These are phyloP conservation scores for Parapsyche elsis DNA, from an alignment of 1,140 invertebrate species.

Conservation along the genomic window DNA sequence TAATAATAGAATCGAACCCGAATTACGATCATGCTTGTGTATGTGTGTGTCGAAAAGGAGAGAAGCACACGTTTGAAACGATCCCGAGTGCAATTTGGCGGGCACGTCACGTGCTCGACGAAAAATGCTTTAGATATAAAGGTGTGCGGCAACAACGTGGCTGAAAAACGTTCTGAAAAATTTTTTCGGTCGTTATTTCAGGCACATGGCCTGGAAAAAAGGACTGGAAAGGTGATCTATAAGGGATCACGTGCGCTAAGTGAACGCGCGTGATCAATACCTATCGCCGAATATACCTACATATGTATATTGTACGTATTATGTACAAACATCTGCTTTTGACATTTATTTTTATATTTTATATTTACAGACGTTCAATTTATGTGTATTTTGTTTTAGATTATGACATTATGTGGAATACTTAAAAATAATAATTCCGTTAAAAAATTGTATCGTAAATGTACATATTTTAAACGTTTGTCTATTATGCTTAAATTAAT, in stretches of 20 bases:
- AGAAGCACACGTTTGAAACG: background rate
- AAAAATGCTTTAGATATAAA: slow-evolving; percentile 9
- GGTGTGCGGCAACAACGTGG: slow-evolving; percentile 5
- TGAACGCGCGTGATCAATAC: background rate
- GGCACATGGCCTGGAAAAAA: background rate
- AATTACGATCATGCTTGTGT: background rate
- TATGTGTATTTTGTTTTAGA: no score
- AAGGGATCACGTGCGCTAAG: background rate
- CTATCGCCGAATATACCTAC: no score
- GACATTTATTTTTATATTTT: no score
- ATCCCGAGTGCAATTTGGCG: slow-evolving; percentile 18
- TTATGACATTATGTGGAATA: no score
- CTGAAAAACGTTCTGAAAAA: background rate
- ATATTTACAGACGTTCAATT: no score
- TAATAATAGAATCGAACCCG: background rate
- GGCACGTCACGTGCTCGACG: background rate
- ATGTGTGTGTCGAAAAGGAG: background rate
- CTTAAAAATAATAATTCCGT: no score
- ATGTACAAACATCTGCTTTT: no score
- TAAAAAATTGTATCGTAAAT: no score
- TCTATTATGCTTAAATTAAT: no score
- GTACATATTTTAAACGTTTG: no score
- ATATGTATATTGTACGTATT: no score
- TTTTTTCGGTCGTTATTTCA: slow-evolving; percentile 13
- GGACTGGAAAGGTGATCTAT: background rate